phyloP scores from a whole-genome alignment of 2,888 invertebrate species.

The Patella depressa region DNA sequence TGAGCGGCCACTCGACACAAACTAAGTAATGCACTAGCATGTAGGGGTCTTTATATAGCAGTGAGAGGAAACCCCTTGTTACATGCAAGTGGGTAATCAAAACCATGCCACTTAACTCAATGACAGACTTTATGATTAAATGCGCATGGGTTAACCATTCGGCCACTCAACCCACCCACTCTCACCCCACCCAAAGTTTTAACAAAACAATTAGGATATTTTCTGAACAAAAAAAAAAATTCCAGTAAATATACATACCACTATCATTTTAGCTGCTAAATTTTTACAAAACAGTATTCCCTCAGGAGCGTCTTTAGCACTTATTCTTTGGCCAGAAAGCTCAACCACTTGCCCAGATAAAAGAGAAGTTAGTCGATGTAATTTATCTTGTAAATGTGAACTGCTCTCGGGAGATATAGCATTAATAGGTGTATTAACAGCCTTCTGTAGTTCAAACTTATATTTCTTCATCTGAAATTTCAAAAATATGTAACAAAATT shows the following conservation, averaged over 20 bases:
- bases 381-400: constrained; percentile 83
- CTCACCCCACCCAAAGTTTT: too few species aligned
- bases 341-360: constrained; percentile 80
- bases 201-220: not conserved
- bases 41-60: too few species aligned
- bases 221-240: constrained; percentile 70
- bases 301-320: constrained; percentile 81
- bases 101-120: too few species aligned
- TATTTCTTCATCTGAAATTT: constrained; percentile 78
- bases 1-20: not conserved
- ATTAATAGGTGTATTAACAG: constrained; percentile 89
- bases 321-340: constrained; percentile 76
- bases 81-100: too few species aligned
- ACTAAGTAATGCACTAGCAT: too few species aligned
- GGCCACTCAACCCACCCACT: too few species aligned
- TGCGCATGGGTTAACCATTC: too few species aligned
- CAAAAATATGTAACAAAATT: too few species aligned
- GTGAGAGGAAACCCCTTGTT: too few species aligned
- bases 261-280: constrained; percentile 81
- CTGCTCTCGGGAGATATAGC: constrained; percentile 84
- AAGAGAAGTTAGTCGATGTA: constrained; percentile 80
- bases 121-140: too few species aligned
- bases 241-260: constrained; percentile 73
- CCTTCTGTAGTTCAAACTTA: constrained; percentile 83
- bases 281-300: constrained; percentile 80